Percentiles rank a stretch among this genome's conserved stretches.
Conservation (phyloP, 2,113 vertebrate genomes). For the Ceyx melanurus region DNA sequence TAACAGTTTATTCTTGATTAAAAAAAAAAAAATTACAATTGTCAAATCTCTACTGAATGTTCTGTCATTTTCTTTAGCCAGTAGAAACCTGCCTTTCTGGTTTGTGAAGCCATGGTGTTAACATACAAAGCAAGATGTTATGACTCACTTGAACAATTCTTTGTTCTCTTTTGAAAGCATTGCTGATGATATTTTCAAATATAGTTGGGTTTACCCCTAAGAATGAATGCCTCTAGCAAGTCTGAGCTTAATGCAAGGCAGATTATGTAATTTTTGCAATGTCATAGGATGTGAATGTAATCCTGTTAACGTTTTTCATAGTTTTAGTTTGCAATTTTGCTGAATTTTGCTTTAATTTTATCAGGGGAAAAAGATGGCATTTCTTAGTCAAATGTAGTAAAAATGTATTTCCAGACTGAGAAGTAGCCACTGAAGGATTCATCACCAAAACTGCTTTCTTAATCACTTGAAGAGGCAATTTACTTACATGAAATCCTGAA, state of each 20-base stretch:
- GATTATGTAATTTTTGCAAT: constrained; percentile 32
- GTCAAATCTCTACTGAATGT: background rate
- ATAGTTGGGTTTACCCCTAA: constrained; percentile 37
- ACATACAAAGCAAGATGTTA: constrained; percentile 60
- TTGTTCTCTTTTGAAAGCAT: constrained; percentile 73
- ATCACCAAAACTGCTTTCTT: background rate
- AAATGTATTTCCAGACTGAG: background rate
- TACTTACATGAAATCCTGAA: background rate
- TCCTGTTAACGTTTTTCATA: background rate
- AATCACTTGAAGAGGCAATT: background rate
- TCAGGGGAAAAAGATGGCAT: background rate
- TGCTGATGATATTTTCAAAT: constrained; percentile 60
- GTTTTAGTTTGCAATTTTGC: background rate
- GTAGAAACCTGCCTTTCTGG: constrained; percentile 76
- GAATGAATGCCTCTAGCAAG: constrained; percentile 40
- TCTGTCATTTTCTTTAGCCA: constrained; percentile 58
- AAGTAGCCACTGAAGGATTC: background rate
- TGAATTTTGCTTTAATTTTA: background rate
- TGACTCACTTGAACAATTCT: constrained; percentile 72
- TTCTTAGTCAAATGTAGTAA: background rate
- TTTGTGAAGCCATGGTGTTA: constrained; percentile 57
- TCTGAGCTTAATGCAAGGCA: constrained; percentile 40
- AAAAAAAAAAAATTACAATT: background rate
- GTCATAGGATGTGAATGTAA: background rate
- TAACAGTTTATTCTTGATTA: background rate